These are phyloP conservation scores for Hydractinia symbiolongicarpus DNA, from an alignment of 30 jellyfish, hydroid and myxozoan genomes.

Conservation along the genomic window DNA sequence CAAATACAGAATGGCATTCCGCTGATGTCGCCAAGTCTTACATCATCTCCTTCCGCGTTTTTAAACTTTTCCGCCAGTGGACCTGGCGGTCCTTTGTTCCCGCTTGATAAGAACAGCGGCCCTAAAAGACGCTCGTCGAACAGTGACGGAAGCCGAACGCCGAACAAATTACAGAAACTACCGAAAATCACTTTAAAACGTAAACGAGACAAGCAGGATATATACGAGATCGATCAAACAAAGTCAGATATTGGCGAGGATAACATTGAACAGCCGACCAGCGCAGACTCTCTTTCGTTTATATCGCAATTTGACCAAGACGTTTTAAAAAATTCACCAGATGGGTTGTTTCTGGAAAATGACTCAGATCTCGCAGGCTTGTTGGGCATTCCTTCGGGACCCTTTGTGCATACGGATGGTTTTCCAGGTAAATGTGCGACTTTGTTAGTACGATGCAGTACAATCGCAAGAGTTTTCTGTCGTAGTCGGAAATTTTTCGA, in stretches of 20 bases:
- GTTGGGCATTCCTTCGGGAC: conserved; percentile 25
- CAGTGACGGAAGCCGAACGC: conserved; percentile 36
- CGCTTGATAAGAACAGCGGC: background rate
- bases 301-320: background rate
- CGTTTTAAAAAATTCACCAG: background rate
- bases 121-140: conserved; percentile 13
- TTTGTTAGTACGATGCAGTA: too few species aligned
- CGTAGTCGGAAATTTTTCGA: too few species aligned
- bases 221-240: conserved; percentile 30
- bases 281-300: background rate
- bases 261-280: background rate
- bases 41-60: conserved; percentile 23
- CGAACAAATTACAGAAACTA: conserved; percentile 5
- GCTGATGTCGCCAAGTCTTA: conserved; percentile 24
- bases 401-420: conserved; percentile 12
- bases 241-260: conserved; percentile 16
- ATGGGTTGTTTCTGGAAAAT: conserved; percentile 16
- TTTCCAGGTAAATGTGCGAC: too few species aligned
- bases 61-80: conserved; percentile 19
- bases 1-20: conserved; percentile 30
- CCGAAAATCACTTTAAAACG: conserved; percentile 11
- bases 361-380: conserved; percentile 23
- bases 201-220: conserved; percentile 23
- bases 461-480: too few species aligned
- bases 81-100: conserved; percentile 25